Percentiles rank a stretch among this genome's conserved stretches.
Evolutionary conservation across 2,113 vertebrate species (phyloP).

Genomic region (Artemisiospiza belli): DNA sequence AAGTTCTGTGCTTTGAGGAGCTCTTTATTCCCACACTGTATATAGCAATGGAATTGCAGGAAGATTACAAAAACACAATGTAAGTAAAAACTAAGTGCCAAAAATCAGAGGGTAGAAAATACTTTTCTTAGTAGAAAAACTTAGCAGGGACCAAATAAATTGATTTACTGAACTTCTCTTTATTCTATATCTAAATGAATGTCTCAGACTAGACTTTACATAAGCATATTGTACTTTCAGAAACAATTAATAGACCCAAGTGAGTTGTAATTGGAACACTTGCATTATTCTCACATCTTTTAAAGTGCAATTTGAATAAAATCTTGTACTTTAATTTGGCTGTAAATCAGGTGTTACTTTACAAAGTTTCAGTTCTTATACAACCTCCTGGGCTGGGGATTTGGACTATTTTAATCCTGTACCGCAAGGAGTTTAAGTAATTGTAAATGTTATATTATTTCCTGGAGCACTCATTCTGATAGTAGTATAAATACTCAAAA

Average conservation of each 20-base stretch:
- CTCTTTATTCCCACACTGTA: background rate
- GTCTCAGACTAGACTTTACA: background rate
- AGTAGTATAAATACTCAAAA: background rate
- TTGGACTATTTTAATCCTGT: background rate
- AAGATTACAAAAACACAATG: background rate
- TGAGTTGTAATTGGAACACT: background rate
- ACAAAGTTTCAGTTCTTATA: background rate
- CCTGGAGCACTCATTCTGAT: background rate
- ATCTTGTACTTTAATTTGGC: background rate
- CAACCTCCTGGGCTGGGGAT: background rate
- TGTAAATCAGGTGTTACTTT: background rate
- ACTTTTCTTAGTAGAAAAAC: background rate
- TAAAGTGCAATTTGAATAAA: conserved; percentile 27
- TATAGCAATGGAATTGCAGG: background rate
- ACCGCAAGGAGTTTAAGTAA: background rate
- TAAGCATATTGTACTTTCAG: background rate
- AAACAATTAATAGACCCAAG: background rate
- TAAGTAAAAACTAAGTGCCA: background rate
- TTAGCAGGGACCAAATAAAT: background rate
- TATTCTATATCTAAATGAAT: background rate
- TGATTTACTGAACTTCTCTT: background rate
- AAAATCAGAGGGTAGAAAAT: background rate
- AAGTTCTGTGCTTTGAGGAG: background rate
- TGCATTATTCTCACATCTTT: background rate
- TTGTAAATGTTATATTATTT: background rate